Evolutionary conservation across 1,140 invertebrate species (phyloP).

Genomic region (Gyrodactylus salaris): DNA sequence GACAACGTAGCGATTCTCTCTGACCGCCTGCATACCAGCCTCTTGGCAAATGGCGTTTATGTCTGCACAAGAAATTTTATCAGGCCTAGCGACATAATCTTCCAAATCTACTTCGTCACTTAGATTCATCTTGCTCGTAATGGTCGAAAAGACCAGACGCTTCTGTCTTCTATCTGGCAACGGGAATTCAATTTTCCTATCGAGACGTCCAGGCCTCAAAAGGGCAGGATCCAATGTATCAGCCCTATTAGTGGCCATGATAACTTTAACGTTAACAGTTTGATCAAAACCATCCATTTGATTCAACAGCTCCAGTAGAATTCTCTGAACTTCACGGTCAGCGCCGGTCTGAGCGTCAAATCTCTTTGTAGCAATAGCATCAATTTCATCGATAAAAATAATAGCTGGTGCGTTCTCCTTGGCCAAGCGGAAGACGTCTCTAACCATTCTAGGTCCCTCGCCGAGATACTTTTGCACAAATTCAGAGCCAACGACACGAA

Average conservation of each 20-base stretch:
- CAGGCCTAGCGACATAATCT: slow-evolving; percentile 85
- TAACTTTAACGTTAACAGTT: slow-evolving; percentile 96
- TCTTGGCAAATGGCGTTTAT: slow-evolving; percentile 99
- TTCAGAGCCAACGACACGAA: slow-evolving; percentile 87
- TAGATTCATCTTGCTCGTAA: slow-evolving; percentile 93
- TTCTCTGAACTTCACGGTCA: slow-evolving; percentile 90
- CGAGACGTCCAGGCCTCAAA: slow-evolving; percentile 67
- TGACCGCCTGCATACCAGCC: slow-evolving; percentile 66
- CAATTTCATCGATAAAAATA: slow-evolving; percentile 75
- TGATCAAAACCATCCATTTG: slow-evolving; percentile 99
- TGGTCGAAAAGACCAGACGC: slow-evolving; percentile 79
- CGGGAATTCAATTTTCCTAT: slow-evolving; percentile 95
- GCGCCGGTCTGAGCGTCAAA: slow-evolving; percentile 96
- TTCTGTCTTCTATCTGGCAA: slow-evolving; percentile 85
- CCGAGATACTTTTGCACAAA: slow-evolving; percentile 98
- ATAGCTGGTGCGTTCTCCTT: slow-evolving; percentile 97
- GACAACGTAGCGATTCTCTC: slow-evolving; percentile 92
- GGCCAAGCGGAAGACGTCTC: slow-evolving; percentile 85
- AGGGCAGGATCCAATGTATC: slow-evolving; percentile 91
- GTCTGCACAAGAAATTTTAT: slow-evolving; percentile 88
- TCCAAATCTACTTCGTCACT: slow-evolving; percentile 94
- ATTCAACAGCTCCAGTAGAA: slow-evolving; percentile 74
- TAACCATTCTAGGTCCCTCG: slow-evolving; percentile 89
- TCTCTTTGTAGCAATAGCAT: slow-evolving; percentile 86
- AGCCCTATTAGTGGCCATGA: slow-evolving; percentile 95